A percentile compares a stretch with the other conserved stretches of the same genome.
Conservation (phyloP, 2,888 invertebrate species). For the Sinhomidia bicolor region DNA sequence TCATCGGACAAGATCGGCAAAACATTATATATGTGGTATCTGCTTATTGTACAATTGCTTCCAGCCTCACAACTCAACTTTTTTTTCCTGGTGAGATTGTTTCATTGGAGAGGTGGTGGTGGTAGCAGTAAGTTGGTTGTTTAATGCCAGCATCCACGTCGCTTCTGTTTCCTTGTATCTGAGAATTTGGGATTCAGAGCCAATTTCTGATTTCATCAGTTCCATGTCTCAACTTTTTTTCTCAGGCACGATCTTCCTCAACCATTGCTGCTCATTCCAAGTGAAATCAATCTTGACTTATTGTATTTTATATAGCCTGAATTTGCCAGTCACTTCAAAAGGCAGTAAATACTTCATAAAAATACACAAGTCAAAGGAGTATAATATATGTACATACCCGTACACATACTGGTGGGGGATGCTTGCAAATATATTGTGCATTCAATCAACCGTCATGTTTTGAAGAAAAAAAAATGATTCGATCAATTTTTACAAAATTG, state of each 20-base stretch:
- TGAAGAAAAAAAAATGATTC: too few relatives aligned
- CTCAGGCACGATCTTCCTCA: constrained; percentile 26
- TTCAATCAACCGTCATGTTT: too few relatives aligned
- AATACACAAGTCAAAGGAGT: too few relatives aligned
- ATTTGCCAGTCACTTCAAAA: too few relatives aligned
- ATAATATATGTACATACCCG: too few relatives aligned
- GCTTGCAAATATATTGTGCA: too few relatives aligned
- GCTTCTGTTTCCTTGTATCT: neutral
- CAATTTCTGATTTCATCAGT: constrained; percentile 68
- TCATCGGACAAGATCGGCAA: constrained; percentile 62
- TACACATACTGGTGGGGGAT: too few relatives aligned
- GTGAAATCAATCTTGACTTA: constrained; percentile 52
- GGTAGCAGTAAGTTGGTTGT: neutral
- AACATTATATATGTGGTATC: constrained; percentile 14
- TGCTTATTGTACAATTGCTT: constrained; percentile 21
- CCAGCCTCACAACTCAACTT: constrained; percentile 2
- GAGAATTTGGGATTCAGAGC: constrained; percentile 53
- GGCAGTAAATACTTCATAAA: too few relatives aligned
- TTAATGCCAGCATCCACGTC: neutral
- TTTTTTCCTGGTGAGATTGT: neutral
- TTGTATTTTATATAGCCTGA: neutral
- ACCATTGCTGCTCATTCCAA: constrained; percentile 22
- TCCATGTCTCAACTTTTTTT: constrained; percentile 35
- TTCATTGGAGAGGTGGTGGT: constrained; percentile 8
- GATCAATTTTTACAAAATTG: too few relatives aligned